Conservation (phyloP, 1,140 invertebrate genomes). For the Aporrectodea caliginosa region DNA sequence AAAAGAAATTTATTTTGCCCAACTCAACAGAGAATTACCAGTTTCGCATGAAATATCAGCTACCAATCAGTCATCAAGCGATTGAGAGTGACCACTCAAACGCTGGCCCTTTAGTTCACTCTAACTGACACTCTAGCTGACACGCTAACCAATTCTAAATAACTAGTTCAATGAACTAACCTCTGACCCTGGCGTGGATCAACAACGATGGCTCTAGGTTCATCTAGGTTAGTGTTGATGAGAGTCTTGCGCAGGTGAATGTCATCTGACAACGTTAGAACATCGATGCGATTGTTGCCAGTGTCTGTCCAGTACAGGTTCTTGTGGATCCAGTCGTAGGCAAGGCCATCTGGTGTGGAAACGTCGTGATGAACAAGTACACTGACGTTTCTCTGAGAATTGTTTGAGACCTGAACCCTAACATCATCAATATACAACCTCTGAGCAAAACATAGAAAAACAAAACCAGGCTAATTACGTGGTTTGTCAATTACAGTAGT, state of each 20-base stretch:
- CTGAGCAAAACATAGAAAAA: too few relatives aligned
- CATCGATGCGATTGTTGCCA: slow-evolving; percentile 80
- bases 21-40: too few relatives aligned
- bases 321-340: slow-evolving; percentile 94
- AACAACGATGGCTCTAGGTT: slow-evolving; percentile 89
- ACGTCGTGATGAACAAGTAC: slow-evolving; percentile 63
- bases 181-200: slow-evolving; percentile 64
- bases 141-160: too few relatives aligned
- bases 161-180: not conserved
- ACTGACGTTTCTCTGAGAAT: not conserved
- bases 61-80: too few relatives aligned
- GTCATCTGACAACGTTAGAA: slow-evolving; percentile 89
- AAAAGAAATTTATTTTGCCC: too few relatives aligned
- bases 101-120: too few relatives aligned
- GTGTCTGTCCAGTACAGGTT: slow-evolving; percentile 96
- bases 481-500: too few relatives aligned
- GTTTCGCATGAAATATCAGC: too few relatives aligned
- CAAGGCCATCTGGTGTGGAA: slow-evolving; percentile 85
- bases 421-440: too few relatives aligned
- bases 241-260: slow-evolving; percentile 76
- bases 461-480: too few relatives aligned
- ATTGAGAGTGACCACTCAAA: too few relatives aligned
- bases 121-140: too few relatives aligned
- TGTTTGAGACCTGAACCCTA: not conserved
- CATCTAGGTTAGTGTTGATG: slow-evolving; percentile 76